These are phyloP conservation scores for Albula goreensis DNA, from an alignment of 2,113 vertebrate species.

Conservation along the genomic window DNA sequence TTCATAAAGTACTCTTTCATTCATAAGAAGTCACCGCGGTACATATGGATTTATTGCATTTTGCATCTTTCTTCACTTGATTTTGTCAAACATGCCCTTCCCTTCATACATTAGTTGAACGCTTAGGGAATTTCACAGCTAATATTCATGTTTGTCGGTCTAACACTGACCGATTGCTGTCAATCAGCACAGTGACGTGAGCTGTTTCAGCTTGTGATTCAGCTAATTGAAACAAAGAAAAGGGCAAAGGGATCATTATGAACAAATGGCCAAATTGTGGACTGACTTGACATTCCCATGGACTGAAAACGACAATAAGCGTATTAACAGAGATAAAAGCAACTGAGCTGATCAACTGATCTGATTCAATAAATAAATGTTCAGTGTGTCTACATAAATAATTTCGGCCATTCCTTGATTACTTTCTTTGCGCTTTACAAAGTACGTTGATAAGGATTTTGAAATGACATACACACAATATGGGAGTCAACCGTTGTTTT, in stretches of 20 bases:
- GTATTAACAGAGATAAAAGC: background rate
- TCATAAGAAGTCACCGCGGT: background rate
- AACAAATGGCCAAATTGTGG: background rate
- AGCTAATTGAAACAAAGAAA: background rate
- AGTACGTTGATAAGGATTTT: background rate
- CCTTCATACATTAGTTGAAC: background rate
- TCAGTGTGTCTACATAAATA: background rate
- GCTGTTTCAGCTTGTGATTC: background rate
- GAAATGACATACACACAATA: background rate
- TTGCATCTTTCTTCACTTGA: background rate
- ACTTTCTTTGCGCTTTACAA: background rate
- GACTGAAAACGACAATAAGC: background rate
- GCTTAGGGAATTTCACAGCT: background rate
- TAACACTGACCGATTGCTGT: slow-evolving; percentile 1
- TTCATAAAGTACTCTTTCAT: background rate
- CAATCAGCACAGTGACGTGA: background rate
- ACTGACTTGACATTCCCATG: background rate
- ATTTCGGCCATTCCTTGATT: background rate
- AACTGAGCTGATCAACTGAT: background rate
- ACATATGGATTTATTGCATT: background rate
- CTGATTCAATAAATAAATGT: background rate
- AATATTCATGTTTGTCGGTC: background rate
- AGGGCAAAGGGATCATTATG: background rate
- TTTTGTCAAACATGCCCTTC: background rate
- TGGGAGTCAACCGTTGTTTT: background rate